Evolutionary conservation across 1,140 invertebrate species (phyloP), one percentile per base, ranked within the genome.

Genomic region (Harlomillsia oculata): DNA sequence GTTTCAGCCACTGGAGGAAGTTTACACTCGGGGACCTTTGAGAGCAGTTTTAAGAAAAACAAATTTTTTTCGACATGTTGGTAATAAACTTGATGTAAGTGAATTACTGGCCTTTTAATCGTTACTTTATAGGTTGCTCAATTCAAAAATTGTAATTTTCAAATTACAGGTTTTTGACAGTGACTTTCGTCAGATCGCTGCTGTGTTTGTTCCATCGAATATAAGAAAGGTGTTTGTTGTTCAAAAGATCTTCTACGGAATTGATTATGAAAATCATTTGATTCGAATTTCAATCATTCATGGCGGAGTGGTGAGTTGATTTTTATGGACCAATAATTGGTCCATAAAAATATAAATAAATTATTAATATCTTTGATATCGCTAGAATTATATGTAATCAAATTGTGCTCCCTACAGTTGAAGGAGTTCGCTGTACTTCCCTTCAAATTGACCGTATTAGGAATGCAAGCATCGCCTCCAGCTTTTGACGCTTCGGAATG

Each of bases 11-110:
- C n/a, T 62, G 5, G 64, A 65, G 29, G 64, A 65, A 40, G 40
- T 49, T 5, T 36, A 53, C 20, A 58, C 49, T 14, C 11, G 54
- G 8, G 64, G 64, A 21, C 1, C 29, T 3, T 37, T 65, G 8
- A 41, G 34, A 39, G 60, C 49, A 56, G 44, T 60, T 14, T 9
- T 28, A 9, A 55, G 64, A 37, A 37, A 39, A 52, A 49, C 28
- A 53, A 60, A 65, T 20, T 65, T 65, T 50, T 21, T 40, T 21
- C 46, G 64, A 3, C 64, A 65, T 46, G 30, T 51, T 18, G 37
- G 32, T 25, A 62, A 49, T 16, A 65, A 62, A 59, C 36, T 65
- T 32, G 64, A 65, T 56, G 64, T 65, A 55, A 56, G 56, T 44
- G 2, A 20, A 49, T 26, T 28, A 40, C 32, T n/a, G n/a, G n/a